Evolutionary conservation across 2,797 vertebrate genomes (phyloP).

Genomic region (Sylvilagus floridanus): DNA sequence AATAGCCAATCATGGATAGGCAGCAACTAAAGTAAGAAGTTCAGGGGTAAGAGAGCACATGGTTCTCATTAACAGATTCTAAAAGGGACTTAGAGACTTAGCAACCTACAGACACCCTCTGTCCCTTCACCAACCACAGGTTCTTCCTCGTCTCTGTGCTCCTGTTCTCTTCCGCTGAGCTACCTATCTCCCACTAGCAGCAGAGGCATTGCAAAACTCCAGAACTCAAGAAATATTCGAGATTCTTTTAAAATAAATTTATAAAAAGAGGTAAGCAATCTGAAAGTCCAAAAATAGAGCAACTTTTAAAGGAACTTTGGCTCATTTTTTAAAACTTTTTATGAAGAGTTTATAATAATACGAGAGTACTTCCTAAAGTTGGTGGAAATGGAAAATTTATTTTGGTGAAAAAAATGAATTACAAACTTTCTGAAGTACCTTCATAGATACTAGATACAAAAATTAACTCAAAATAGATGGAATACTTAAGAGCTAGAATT

Average conservation of each 20-base stretch:
- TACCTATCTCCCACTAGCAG: neutral
- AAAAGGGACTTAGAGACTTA: neutral
- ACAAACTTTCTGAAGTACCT: too few species aligned
- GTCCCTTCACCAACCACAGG: neutral
- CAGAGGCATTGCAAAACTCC: neutral
- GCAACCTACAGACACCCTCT: neutral
- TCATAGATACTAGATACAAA: neutral
- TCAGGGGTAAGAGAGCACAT: fast-evolving
- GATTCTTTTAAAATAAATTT: neutral
- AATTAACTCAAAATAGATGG: neutral
- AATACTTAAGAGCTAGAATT: neutral
- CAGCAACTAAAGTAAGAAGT: neutral
- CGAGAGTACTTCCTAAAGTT: neutral
- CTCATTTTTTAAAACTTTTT: neutral
- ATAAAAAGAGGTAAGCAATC: neutral
- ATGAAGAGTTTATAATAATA: neutral
- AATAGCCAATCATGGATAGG: neutral
- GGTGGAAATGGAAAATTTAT: too few species aligned
- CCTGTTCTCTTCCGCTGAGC: neutral
- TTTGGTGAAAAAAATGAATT: too few species aligned
- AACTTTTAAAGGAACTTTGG: constrained; percentile 6
- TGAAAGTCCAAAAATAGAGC: neutral
- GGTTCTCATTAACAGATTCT: neutral
- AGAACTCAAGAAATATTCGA: neutral
- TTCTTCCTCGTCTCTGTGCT: neutral